phyloP scores from a whole-genome alignment of 2,797 vertebrate genomes.

The Pantherophis vulpinus region DNA sequence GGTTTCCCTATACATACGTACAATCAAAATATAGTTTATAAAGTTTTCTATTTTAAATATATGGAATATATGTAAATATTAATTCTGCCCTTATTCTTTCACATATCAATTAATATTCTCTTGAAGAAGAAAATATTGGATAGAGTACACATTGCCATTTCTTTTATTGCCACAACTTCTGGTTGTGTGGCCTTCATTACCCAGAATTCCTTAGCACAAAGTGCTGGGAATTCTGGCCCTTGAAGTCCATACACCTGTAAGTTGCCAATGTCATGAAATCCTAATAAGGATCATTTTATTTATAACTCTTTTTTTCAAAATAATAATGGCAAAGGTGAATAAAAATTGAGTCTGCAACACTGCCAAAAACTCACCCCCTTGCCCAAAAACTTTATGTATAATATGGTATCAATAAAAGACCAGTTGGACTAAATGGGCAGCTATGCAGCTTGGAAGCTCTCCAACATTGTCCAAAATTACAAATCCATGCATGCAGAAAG shows the following conservation, averaged over 20 bases:
- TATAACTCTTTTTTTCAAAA: not conserved
- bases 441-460: not conserved
- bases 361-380: not conserved
- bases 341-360: not conserved
- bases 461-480: not conserved
- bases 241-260: not conserved
- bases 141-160: not conserved
- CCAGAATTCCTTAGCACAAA: not conserved
- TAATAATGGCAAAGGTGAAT: not conserved
- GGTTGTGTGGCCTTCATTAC: not conserved
- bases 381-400: not conserved
- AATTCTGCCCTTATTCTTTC: not conserved
- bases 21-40: conserved; percentile 52
- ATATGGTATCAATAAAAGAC: not conserved
- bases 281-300: not conserved
- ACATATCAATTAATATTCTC: not conserved
- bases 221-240: not conserved
- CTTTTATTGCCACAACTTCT: not conserved
- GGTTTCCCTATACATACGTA: conserved; percentile 28
- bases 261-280: not conserved
- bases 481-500: not conserved
- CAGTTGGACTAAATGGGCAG: not conserved
- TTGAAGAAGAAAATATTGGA: too few species aligned
- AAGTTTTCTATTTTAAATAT: conserved; percentile 31
- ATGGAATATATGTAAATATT: not conserved